Base-by-base conservation (phyloP, 2,888 invertebrate species). In the Oscheius myriophilus region DNA sequence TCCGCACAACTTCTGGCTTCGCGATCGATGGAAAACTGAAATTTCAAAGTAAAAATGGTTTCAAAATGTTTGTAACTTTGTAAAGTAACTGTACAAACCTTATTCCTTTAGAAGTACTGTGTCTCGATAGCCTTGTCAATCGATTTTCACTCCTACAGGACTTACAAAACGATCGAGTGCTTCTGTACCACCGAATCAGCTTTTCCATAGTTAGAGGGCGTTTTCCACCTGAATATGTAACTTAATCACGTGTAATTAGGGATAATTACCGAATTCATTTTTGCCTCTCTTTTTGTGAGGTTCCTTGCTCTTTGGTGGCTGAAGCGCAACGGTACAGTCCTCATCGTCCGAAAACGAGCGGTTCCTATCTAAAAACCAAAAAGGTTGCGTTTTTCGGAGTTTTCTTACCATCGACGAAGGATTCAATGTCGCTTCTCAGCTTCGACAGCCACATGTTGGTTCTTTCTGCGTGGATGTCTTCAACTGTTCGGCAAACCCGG, bases 171-270 rank as follows among this genome's bases (percentile, higher is more conserved):
- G 67, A 41, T 3, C 33, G 14, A 16, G 52, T 52, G 21, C 18
- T 18, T 11, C 61, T 18, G 25, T 61, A 67, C 67, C 67, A 67
- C 4, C 54, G 26, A 21, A 67, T 25, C 25, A 67, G 59, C 21
- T 39, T 39, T 16, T 39, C 53, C 59, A 59, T 61, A 1, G 67
- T 42, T 3, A 67, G 43, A 16, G 52, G 59, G 25, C 18, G 21
- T 12, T 21, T 18, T 9, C 67, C 67, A 11, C 67, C 66, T 66
- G 23, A 43, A 43, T 21, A 18, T 16, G 26, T 18, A 54, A 54
- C 4, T 33, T 33, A 33, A 33, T 33, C 4, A 33, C 3, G 54
- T 14, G 9, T 11, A 43, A 14, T 14, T 43, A 43, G n/a, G n/a
- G n/a, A n/a, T n/a, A 43, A 26, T 26, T 43, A 49, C 61, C 52